Evolutionary conservation across 2,888 invertebrate genomes (phyloP), one percentile per base, ranked within the genome.

Genomic region (Shargacucullia verbasci): DNA sequence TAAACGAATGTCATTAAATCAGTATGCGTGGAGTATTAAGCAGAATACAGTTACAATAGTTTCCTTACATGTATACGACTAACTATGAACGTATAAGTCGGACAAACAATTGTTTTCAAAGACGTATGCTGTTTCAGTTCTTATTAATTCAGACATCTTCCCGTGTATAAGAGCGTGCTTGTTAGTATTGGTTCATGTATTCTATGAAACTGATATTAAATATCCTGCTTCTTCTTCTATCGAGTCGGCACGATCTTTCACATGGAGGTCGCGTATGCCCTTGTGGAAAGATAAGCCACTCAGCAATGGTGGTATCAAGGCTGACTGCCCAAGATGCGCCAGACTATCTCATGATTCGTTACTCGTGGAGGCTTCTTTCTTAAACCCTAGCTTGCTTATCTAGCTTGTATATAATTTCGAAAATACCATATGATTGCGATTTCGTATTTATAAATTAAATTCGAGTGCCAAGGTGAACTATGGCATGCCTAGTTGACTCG

Each of bases 1-100:
- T 82, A 67, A 70, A 73, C 52, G 39, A 62, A 53, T 71, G 70
- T 70, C 73, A 70, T 71, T 50, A 75, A 76, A 79, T 76, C 72
- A 78, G 69, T 78, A 79, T 78, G 78, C 79, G 67, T 59, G 49
- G 10, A 57, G 20, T 43, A 47, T 34, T 44, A 54, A 50, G 20
- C 31, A 47, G 47, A 46, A 34, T 43, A 41, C 47, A 57, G 38
- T 49, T 54, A 40, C 41, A 52, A 38, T 47, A 60, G 47, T 62
- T 61, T 35, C 14, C 34, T 48, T 20, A 54, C 12, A 43, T 40
- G 11, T 52, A 20, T 31, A 35, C 34, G n/a, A 0, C 44, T 45
- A 47, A 27, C 27, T 35, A 39, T 31, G 31, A 47, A 40, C 11
- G 33, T 14, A 31, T 38, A 40, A 47, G 27, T 38, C 8, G 8